Conservation (phyloP, 2,113 vertebrate species). For the Cynopterus brachyotis region DNA sequence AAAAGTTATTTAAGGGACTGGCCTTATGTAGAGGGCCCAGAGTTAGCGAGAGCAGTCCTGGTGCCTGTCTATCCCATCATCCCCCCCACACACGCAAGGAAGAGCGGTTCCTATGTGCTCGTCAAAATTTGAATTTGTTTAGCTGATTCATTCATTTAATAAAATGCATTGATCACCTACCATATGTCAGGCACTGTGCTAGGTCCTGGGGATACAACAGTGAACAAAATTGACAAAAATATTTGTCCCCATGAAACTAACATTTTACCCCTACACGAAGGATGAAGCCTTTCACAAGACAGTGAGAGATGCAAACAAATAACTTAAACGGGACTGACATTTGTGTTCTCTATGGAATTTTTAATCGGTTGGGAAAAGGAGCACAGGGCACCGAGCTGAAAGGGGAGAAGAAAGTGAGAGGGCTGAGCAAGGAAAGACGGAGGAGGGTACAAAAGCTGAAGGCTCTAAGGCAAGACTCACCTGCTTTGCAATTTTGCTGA, state of each 20-base stretch:
- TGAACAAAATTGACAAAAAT: background rate
- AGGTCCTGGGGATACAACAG: background rate
- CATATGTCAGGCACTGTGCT: background rate
- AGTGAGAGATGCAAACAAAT: background rate
- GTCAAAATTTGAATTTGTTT: background rate
- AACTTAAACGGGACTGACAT: background rate
- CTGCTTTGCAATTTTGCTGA: slow-evolving; percentile 19
- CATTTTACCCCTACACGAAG: background rate
- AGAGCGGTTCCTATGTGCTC: background rate
- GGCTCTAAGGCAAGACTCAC: background rate
- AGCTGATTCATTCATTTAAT: background rate
- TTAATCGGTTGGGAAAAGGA: background rate
- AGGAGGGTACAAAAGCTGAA: background rate
- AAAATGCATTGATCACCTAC: background rate
- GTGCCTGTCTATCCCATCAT: background rate
- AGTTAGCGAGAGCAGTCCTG: background rate
- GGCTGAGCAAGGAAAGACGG: too few species aligned
- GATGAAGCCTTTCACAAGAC: background rate
- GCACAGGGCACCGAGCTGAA: background rate
- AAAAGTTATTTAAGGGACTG: slow-evolving; percentile 53
- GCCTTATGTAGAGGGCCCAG: background rate
- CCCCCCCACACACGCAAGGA: background rate
- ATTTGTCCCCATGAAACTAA: background rate
- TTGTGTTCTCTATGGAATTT: background rate
- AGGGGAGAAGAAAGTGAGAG: background rate